Evolutionary conservation across 2,113 vertebrate genomes (phyloP), one percentile per base, ranked within the genome.

Genomic region (Carettochelys insculpta): DNA sequence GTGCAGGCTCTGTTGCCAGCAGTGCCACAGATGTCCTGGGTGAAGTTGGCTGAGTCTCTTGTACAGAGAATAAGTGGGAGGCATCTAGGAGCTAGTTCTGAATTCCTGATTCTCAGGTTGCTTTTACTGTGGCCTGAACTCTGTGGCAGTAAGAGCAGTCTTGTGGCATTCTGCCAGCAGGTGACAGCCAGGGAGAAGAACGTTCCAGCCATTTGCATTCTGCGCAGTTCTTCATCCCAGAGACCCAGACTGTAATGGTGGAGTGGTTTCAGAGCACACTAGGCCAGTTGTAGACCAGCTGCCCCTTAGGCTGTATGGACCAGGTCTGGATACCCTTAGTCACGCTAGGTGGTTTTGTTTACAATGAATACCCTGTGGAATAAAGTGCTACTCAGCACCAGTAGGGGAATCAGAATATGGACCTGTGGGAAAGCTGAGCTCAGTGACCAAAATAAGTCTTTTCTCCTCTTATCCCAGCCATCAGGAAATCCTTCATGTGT

Each of bases 401-500:
- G 38, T 11, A 71, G 12, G 68, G 10, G 22, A 7, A 24, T 29
- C 27, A 3, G 2, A 77, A n/a, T 45, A 79, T 85, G 61, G 58
- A 47, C 47, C 3, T 76, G 43, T 3, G 12, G 56, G 29, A 58
- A 58, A 31, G 56, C 10, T 58, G 56, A 58, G 13, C 6, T 14
- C 56, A 31, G 56, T 22, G 19, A 68, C 65, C 38, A 68, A 68
- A 22, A 41, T 68, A 71, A 71, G 68, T 43, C 20, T 71, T 71
- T 71, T 13, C 16, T 61, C 58, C 58, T 34, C 13, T 92, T 73
- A 20, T 87, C n/a, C 85, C 31, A 79, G 53, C 83, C 78, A 34
- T 75, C 11, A 79, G 20, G 56, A 56, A 3, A 79, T n/a, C 58
- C 41, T 87, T 75, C 34, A 29, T 9, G 76, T 93, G 83, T 11